phyloP scores from a whole-genome alignment of 2,888 invertebrate species.

The Galerucella pusilla region DNA sequence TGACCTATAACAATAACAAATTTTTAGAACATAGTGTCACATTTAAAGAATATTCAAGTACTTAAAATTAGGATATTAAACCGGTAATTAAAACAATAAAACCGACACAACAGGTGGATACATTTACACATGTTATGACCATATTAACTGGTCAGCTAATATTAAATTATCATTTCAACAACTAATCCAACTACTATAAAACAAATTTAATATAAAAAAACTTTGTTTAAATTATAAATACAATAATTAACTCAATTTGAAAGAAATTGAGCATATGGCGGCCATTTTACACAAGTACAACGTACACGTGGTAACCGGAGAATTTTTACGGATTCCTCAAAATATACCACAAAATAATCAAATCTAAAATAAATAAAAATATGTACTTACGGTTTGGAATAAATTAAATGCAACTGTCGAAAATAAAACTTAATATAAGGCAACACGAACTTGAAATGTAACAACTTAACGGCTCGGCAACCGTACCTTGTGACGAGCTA shows the following conservation, averaged over 20 bases:
- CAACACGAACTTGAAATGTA: constrained; percentile 54
- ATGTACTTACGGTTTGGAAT: constrained; percentile 58
- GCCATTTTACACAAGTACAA: constrained; percentile 58
- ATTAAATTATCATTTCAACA: not conserved
- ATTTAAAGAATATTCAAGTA: constrained; percentile 1
- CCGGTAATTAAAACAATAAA: constrained; percentile 9
- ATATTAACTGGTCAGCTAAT: not conserved
- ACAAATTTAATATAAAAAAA: no score
- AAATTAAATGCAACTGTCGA: constrained; percentile 58
- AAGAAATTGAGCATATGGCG: constrained; percentile 60
- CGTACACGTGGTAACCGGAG: constrained; percentile 61
- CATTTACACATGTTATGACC: constrained; percentile 11
- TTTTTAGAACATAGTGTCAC: constrained; percentile 11
- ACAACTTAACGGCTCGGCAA: constrained; percentile 60
- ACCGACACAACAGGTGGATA: constrained; percentile 39
- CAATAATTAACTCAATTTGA: constrained; percentile 5
- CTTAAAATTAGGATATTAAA: constrained; percentile 7
- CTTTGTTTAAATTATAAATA: not conserved
- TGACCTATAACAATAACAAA: constrained; percentile 60
- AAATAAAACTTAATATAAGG: constrained; percentile 55
- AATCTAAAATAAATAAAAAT: constrained; percentile 38
- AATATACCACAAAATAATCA: constrained; percentile 28
- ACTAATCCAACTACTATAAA: not conserved
- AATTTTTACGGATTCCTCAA: constrained; percentile 40
- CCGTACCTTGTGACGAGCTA: constrained; percentile 62